These are phyloP conservation scores for Drosophila tani DNA, from an alignment of 1,140 invertebrate genomes.

Conservation along the genomic window DNA sequence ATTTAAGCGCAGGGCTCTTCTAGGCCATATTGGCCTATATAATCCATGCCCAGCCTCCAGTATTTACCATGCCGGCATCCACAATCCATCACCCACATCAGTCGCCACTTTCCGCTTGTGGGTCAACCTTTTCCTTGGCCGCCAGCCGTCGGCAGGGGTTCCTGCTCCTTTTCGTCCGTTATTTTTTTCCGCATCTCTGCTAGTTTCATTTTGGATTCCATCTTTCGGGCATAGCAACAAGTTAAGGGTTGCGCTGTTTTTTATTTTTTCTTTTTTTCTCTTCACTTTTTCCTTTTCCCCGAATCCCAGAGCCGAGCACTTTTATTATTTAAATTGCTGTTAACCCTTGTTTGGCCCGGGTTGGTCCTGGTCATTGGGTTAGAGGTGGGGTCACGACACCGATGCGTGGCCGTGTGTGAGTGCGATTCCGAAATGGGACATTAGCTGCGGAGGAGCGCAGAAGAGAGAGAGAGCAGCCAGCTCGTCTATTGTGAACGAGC, in stretches of 20 bases:
- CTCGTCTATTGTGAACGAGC: conserved; percentile 57
- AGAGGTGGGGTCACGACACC: conserved; percentile 78
- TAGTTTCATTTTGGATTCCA: conserved; percentile 68
- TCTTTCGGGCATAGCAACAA: conserved; percentile 70
- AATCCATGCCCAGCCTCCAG: conserved; percentile 15
- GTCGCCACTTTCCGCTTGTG: conserved; percentile 47
- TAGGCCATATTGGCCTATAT: conserved; percentile 31
- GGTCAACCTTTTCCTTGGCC: conserved; percentile 62
- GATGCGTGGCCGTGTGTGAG: conserved; percentile 38
- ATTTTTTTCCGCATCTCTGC: conserved; percentile 49
- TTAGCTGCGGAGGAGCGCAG: conserved; percentile 18
- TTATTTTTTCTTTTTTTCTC: conserved; percentile 18
- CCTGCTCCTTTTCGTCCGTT: conserved; percentile 24
- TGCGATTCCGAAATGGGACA: conserved; percentile 75
- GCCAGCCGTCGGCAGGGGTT: conserved; percentile 27
- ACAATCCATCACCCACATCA: conserved; percentile 39
- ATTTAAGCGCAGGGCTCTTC: conserved; percentile 8
- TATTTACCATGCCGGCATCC: neutral
- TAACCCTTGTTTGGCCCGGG: conserved; percentile 72
- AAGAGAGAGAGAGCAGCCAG: neutral
- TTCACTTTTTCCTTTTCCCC: conserved; percentile 27
- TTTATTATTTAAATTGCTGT: conserved; percentile 78
- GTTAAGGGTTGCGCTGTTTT: conserved; percentile 64
- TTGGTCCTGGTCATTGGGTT: conserved; percentile 62
- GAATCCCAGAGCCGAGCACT: conserved; percentile 58